These are phyloP conservation scores for Parasteatoda lunata DNA, from an alignment of 2,888 invertebrate species.

Conservation along the genomic window DNA sequence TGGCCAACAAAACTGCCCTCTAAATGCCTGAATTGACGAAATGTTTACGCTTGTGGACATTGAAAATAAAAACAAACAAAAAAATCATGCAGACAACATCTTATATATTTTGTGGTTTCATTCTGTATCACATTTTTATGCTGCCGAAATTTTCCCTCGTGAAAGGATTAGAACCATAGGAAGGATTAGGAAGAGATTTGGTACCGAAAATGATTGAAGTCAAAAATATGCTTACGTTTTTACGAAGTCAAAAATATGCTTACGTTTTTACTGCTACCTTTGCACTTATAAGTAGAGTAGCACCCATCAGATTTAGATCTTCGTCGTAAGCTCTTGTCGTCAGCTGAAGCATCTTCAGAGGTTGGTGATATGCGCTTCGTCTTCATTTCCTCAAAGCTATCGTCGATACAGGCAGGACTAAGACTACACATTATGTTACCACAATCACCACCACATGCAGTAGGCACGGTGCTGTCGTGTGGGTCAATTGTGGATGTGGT, in stretches of 20 bases:
- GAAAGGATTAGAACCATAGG: too few relatives aligned
- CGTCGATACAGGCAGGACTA: slow-evolving; percentile 55
- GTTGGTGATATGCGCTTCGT: not conserved
- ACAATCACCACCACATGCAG: slow-evolving; percentile 52
- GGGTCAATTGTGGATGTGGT: not conserved
- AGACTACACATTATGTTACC: slow-evolving; percentile 66
- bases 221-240: slow-evolving; percentile 36
- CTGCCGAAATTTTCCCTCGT: too few relatives aligned
- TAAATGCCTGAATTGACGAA: too few relatives aligned
- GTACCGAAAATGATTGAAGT: too few relatives aligned
- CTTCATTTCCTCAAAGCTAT: slow-evolving; percentile 22
- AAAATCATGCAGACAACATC: too few relatives aligned
- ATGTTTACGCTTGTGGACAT: too few relatives aligned
- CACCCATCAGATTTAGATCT: slow-evolving; percentile 60
- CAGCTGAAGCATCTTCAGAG: slow-evolving; percentile 15
- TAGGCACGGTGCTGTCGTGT: not conserved
- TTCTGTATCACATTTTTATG: too few relatives aligned
- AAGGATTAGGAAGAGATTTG: too few relatives aligned
- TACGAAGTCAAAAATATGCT: not conserved
- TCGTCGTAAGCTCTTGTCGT: slow-evolving; percentile 42
- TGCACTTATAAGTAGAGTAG: slow-evolving; percentile 36
- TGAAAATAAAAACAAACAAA: too few relatives aligned
- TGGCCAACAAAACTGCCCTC: too few relatives aligned
- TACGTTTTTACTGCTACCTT: slow-evolving; percentile 39
- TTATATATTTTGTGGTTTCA: too few relatives aligned